Conservation (phyloP, 2,797 vertebrate species). For the Liasis olivaceus region DNA sequence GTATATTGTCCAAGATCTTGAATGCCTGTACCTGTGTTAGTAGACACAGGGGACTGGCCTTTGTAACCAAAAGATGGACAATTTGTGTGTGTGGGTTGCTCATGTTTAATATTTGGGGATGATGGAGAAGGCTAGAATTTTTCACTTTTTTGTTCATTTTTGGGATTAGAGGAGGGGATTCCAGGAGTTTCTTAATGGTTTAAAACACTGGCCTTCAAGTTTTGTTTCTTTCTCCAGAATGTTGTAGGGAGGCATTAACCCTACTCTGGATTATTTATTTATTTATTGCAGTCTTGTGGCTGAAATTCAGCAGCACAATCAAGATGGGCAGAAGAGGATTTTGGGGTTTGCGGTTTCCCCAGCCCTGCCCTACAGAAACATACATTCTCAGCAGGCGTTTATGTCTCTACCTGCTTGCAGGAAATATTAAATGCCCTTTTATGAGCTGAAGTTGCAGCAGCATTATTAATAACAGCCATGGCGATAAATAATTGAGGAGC, state of each 20-base stretch:
- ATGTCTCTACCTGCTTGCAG: neutral
- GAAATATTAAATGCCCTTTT: constrained; percentile 25
- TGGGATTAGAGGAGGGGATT: neutral
- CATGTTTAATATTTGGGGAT: neutral
- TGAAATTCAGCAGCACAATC: neutral
- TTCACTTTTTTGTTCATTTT: neutral
- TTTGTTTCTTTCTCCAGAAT: neutral
- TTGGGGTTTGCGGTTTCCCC: neutral
- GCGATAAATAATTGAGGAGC: constrained; percentile 48
- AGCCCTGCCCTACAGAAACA: neutral
- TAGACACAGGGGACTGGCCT: neutral
- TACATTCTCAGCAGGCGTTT: neutral
- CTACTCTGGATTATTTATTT: neutral
- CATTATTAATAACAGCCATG: constrained; percentile 39
- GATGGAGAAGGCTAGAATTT: neutral
- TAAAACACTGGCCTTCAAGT: neutral
- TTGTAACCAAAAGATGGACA: neutral
- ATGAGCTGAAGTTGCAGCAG: constrained; percentile 40
- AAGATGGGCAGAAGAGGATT: neutral
- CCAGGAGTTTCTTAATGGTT: neutral
- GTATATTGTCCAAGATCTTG: neutral
- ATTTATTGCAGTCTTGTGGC: neutral
- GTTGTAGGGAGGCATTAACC: neutral
- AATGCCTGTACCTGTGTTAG: neutral
- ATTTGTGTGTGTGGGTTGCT: neutral